These are phyloP conservation scores for Operophtera brumata DNA, from an alignment of 2,888 invertebrate species.

Conservation along the genomic window DNA sequence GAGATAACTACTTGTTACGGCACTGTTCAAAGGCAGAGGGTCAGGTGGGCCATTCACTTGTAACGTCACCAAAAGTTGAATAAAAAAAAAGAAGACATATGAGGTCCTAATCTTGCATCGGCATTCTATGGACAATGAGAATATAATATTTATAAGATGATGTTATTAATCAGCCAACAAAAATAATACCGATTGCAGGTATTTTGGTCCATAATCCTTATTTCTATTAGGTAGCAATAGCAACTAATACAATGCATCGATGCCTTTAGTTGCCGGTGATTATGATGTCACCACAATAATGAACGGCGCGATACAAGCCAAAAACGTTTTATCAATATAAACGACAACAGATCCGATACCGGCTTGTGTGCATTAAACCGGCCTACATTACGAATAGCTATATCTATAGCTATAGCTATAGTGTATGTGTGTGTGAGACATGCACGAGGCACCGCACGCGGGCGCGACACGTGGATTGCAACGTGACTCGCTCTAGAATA, in stretches of 20 bases:
- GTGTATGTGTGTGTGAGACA: slow-evolving; percentile 42
- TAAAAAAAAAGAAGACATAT: no score
- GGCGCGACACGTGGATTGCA: slow-evolving; percentile 66
- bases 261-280: no score
- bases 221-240: no score
- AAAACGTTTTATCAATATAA: slow-evolving; percentile 35
- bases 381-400: slow-evolving; percentile 23
- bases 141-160: slow-evolving; percentile 33
- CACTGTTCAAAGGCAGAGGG: no score
- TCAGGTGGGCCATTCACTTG: no score
- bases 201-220: no score
- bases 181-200: no score
- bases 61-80: no score
- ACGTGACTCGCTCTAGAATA: slow-evolving; percentile 65
- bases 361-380: slow-evolving; percentile 21
- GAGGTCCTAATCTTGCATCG: slow-evolving; percentile 56
- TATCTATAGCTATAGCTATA: no score
- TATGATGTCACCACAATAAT: slow-evolving; percentile 7
- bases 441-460: slow-evolving; percentile 64
- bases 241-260: no score
- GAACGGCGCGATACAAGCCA: slow-evolving; percentile 14
- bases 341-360: slow-evolving; percentile 16
- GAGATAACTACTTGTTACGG: no score
- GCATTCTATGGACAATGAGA: slow-evolving; percentile 69
- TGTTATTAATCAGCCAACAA: no score